Evolutionary conservation across 2,797 vertebrate species (phyloP), one percentile per base, ranked within the genome.

Genomic region (Scarus forsteni): DNA sequence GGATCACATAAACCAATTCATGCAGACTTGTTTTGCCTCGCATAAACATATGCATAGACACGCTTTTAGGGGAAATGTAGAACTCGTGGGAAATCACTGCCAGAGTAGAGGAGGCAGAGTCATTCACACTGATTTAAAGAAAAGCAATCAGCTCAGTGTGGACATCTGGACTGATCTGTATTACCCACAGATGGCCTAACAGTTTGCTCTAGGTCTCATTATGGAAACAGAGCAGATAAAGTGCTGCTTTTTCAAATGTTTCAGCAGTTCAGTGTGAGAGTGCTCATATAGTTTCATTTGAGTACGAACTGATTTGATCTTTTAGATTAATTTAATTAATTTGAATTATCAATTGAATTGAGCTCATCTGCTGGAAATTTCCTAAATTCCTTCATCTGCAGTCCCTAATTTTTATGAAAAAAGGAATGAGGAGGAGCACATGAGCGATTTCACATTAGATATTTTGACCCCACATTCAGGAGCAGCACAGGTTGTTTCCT

Each of bases 21-120:
- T 52, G 44, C 61, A 51, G 13, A 43, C 45, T 35, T 10, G 16
- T 34, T 55, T 35, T 7, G 58, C 14, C 18, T 19, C 55, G 54
- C 48, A 71, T 51, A 64, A 27, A 60, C 67, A 45, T 36, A 43
- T n/a, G 35, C 34, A 0, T 10, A 12, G 50, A 57, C n/a, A 43
- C 18, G 39, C 50, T 49, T 73, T 73, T 14, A 53, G 46, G 27
- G 18, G 16, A 66, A 60, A 66, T 16, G 65, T 43, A 13, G 60
- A 86, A 74, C 88, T 87, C 81, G 16, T 74, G 81, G 84, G 78
- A 84, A 90, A 88, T 91, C 74, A 84, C 46, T 79, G 73, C 51
- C 66, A 59, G 54, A 63, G 27, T 55, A 70, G 43, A 67, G 39
- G 35, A 69, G 55, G 70, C 42, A 43, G 82, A 85, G 71, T 70